Conservation (phyloP, 2,888 invertebrate genomes). For the Hedya salicella region DNA sequence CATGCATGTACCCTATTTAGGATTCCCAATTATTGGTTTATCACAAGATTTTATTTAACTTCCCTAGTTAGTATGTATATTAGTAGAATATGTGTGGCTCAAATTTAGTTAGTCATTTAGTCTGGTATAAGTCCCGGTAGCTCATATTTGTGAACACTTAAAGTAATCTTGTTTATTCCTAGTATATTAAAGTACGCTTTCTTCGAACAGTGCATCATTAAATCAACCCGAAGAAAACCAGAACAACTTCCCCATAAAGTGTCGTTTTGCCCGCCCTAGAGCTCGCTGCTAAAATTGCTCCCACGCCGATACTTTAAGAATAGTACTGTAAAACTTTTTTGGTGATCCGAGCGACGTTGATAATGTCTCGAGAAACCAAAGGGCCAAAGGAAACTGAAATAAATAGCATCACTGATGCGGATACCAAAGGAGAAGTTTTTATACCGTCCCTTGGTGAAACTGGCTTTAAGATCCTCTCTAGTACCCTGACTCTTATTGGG, state of each 20-base stretch:
- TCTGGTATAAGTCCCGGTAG: too few species aligned
- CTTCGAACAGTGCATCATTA: neutral
- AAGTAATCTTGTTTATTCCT: slow-evolving; percentile 6
- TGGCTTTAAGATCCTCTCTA: neutral
- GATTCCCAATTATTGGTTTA: too few species aligned
- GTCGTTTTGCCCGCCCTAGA: neutral
- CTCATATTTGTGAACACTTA: neutral
- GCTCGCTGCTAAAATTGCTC: slow-evolving; percentile 1
- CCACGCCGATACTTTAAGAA: slow-evolving; percentile 17
- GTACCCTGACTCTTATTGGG: neutral
- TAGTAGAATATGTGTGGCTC: too few species aligned
- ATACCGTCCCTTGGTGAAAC: slow-evolving; percentile 2
- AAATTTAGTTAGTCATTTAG: too few species aligned
- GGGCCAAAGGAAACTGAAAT: slow-evolving; percentile 14
- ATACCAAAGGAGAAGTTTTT: slow-evolving; percentile 20
- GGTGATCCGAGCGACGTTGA: slow-evolving; percentile 14
- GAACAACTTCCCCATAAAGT: neutral
- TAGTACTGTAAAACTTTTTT: slow-evolving; percentile 19
- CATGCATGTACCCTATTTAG: too few species aligned
- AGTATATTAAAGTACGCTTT: neutral
- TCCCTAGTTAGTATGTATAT: too few species aligned
- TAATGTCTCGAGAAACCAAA: slow-evolving; percentile 9
- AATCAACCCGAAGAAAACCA: slow-evolving; percentile 3
- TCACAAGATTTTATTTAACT: too few species aligned
- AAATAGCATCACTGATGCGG: slow-evolving; percentile 17